Base-by-base conservation (phyloP, 2,888 invertebrate genomes). In the Julus scandinavius region DNA sequence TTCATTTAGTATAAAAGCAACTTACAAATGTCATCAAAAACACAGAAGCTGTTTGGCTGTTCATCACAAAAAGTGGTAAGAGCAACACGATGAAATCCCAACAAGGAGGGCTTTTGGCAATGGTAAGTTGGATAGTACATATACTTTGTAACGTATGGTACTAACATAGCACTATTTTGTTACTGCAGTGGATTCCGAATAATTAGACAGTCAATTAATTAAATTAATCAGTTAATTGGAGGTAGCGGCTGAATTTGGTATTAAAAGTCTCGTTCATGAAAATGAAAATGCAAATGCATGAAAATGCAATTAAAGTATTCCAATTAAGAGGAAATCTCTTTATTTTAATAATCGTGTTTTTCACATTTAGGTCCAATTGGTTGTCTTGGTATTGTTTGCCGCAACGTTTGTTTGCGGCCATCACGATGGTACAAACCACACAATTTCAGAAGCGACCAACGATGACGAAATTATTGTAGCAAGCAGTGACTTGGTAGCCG, bases 401-500 rank as follows among this genome's bases (percentile, higher is more conserved):
- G 54, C 54, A 13, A 54, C 54, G 4, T 54, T 54, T 54, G 54
- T 54, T 0, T 54, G 54, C 54, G 54, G 54, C 13, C 54, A 54
- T 17, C 54, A 54, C 15, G 54, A 54, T 54, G 54, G 54, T 54
- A 54, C 54, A 54, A 54, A 54, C 54, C 54, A 54, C 54, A 54
- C 54, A 54, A 54, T 54, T 17, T 13, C 54, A 15, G 54, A 54
- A 54, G 54, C 13, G 15, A 54, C 54, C 54, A 54, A 83, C 1
- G 83, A 83, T 40, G 83, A 83, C 3, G 83, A 40, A 83, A 83
- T 83, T 20, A 40, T n/a, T 40, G 38, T n/a, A 13, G 83, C 29
- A 40, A 83, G 38, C 83, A 50, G 49, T 40, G 86, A 86, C 17
- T 50, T 86, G 29, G 86, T 40, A 50, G 50, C 86, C 13, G 86